A percentile compares a stretch with the other conserved stretches of the same genome.
Conservation (phyloP, 2,797 vertebrate species). For the Emydoidea blandingii region DNA sequence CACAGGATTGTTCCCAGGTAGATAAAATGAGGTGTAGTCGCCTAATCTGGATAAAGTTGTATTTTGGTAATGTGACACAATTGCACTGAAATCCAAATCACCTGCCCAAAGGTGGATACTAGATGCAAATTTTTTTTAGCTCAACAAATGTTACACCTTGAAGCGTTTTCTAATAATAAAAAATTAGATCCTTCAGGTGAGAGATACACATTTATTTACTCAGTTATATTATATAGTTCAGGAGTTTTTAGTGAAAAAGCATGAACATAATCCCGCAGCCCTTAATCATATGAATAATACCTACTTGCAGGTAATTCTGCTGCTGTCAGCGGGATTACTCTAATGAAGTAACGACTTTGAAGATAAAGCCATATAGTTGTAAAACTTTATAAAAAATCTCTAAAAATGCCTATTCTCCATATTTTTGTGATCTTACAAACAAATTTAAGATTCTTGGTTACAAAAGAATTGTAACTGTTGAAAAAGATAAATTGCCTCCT, state of each 20-base stretch:
- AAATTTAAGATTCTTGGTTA: conserved; percentile 29
- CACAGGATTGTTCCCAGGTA: neutral
- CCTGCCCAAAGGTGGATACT: conserved; percentile 25
- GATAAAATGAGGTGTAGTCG: neutral
- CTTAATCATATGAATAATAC: conserved; percentile 32
- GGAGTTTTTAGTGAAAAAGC: conserved; percentile 19
- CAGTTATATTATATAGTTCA: conserved; percentile 58
- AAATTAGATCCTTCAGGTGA: neutral
- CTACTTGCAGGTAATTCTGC: conserved; percentile 26
- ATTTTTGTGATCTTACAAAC: conserved; percentile 30
- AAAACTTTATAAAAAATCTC: neutral
- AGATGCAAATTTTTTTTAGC: conserved; percentile 12
- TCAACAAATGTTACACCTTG: conserved; percentile 17
- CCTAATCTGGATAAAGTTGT: neutral
- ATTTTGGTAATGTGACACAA: neutral
- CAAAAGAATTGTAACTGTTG: conserved; percentile 17
- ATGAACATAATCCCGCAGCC: conserved; percentile 4
- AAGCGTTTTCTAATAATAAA: neutral
- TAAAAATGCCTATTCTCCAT: neutral
- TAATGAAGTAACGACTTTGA: conserved; percentile 19
- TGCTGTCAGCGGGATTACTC: conserved; percentile 36
- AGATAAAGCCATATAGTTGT: conserved; percentile 38
- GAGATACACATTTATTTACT: neutral
- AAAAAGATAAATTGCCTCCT: neutral
- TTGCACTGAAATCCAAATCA: neutral